phyloP scores from a whole-genome alignment of 92 coral and sea anemone species.

The Porites evermanni region DNA sequence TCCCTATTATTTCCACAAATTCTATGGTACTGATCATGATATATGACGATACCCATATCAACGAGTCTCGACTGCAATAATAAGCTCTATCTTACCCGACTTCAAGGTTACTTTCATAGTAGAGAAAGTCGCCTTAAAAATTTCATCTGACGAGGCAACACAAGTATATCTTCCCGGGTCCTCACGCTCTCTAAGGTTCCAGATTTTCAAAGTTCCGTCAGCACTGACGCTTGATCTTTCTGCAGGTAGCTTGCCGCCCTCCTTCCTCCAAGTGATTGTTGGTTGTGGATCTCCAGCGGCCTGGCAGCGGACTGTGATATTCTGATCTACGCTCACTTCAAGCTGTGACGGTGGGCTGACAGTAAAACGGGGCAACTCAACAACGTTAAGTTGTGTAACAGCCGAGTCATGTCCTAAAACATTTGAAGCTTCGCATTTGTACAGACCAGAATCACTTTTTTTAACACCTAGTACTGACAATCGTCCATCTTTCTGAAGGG shows the following conservation, averaged over 20 bases:
- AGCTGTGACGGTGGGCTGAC: not conserved
- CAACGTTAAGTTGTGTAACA: not conserved
- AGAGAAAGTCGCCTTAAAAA: not conserved
- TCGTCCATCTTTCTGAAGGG: not conserved
- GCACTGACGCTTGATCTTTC: conserved; percentile 6
- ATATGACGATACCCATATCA: too few species aligned
- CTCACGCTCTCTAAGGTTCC: not conserved
- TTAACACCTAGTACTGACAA: conserved; percentile 5
- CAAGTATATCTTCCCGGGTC: conserved; percentile 7
- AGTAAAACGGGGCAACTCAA: not conserved
- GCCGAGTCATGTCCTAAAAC: not conserved
- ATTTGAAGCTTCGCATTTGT: conserved; percentile 38
- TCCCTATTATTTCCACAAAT: too few species aligned
- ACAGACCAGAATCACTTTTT: conserved; percentile 36
- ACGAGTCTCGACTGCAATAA: too few species aligned
- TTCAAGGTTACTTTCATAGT: not conserved
- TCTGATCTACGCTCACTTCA: not conserved
- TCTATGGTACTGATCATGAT: too few species aligned
- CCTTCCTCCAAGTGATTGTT: conserved; percentile 7
- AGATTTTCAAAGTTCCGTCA: conserved; percentile 30
- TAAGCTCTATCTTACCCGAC: not conserved
- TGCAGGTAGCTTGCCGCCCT: not conserved
- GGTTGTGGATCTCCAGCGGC: conserved; percentile 5
- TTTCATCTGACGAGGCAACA: not conserved
- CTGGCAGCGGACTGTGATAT: conserved; percentile 1